These are phyloP conservation scores for Dipodomys stephensi DNA, from an alignment of 2,113 vertebrate species.

Conservation along the genomic window DNA sequence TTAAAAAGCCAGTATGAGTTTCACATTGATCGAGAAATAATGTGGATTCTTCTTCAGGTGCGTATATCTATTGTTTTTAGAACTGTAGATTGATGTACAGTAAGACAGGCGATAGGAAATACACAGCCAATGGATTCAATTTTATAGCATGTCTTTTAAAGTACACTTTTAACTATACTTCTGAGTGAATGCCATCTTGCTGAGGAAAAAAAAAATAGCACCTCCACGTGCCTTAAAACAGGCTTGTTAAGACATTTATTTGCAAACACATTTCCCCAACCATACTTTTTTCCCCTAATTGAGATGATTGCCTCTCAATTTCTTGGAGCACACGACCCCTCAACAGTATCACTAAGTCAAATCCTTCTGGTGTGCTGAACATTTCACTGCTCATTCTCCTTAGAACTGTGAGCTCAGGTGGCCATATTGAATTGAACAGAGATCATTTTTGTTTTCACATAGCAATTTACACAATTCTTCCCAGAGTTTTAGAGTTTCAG, in stretches of 20 bases:
- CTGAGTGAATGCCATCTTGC: not conserved
- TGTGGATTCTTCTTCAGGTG: too few relatives aligned
- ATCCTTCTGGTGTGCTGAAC: not conserved
- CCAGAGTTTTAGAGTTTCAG: not conserved
- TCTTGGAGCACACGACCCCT: not conserved
- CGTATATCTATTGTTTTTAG: too few relatives aligned
- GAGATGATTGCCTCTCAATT: accelerated
- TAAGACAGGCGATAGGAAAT: too few relatives aligned
- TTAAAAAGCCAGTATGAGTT: not conserved
- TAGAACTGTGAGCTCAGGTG: not conserved
- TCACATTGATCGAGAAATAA: not conserved
- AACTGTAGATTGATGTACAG: too few relatives aligned
- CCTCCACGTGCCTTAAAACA: not conserved
- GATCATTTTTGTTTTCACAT: not conserved
- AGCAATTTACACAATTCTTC: not conserved
- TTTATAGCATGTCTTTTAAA: not conserved
- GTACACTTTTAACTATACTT: not conserved
- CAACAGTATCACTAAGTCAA: accelerated
- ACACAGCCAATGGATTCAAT: too few relatives aligned
- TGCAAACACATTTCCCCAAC: accelerated
- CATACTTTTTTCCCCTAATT: not conserved
- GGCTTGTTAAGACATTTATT: not conserved
- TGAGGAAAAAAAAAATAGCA: not conserved
- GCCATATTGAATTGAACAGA: not conserved
- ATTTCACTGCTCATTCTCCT: not conserved